Evolutionary conservation across 2,797 vertebrate species (phyloP), one percentile per base, ranked within the genome.

Genomic region (Chromis chromis): DNA sequence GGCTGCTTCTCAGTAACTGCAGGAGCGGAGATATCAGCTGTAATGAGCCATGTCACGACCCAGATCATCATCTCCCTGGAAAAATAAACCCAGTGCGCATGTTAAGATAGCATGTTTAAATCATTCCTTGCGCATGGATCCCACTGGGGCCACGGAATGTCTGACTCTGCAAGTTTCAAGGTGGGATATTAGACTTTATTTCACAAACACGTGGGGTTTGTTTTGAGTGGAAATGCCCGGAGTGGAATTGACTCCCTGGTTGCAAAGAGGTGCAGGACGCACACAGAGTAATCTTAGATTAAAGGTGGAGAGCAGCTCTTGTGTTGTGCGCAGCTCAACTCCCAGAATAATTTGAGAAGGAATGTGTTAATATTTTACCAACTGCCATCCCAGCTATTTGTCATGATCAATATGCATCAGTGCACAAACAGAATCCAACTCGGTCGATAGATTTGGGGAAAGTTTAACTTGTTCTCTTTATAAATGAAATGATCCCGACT

Each of bases 21-120:
- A 24, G 64, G 56, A 50, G 17, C 33, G 52, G 46, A 69, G 52
- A 17, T 53, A 46, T 52, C 12, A 65, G 54, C 65, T 57, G n/a
- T 67, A 66, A 71, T 57, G 33, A 24, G 14, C 61, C 39, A 70
- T 77, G 61, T 65, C 76, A 65, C 6, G 3, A 61, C 24, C 58
- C 46, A 67, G 56, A 80, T 65, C 65, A 76, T 65, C 42, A 60
- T 50, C 22, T 62, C 52, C 24, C 16, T 24, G 31, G 55, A n/a
- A 78, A 75, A 70, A 22, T 24, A 14, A 67, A 46, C 6, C 39
- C 46, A 1, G 11, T 12, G n/a, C 21, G 61, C 44, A 71, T 58
- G 17, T 36, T 28, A 7, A 31, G 67, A 39, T 13, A 42, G 31
- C 24, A 57, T 9, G 14, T 25, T 39, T 54, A 14, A 49, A 65